Percentiles rank a stretch among this genome's conserved stretches.
These are phyloP conservation scores for Salticus scenicus DNA, from an alignment of 2,888 invertebrate species.

Conservation along the genomic window DNA sequence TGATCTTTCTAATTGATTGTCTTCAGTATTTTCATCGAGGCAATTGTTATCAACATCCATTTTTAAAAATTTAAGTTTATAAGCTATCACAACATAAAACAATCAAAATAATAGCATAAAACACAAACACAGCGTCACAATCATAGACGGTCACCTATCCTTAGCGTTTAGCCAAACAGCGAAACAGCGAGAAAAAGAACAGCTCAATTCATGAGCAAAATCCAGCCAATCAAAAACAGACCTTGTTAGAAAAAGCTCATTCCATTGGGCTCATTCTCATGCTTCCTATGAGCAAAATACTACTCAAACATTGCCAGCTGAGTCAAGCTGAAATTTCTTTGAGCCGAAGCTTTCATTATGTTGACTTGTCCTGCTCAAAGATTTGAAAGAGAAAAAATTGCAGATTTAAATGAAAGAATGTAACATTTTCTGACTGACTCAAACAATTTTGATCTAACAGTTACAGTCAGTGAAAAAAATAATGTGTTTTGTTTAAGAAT, in stretches of 20 bases:
- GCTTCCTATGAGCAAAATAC: slow-evolving; percentile 15
- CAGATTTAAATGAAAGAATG: too few relatives aligned
- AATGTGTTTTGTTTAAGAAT: too few relatives aligned
- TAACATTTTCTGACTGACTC: too few relatives aligned
- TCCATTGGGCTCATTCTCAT: slow-evolving; percentile 28
- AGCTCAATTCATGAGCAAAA: not conserved
- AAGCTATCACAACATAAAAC: too few relatives aligned
- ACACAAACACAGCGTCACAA: not conserved
- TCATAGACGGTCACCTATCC: not conserved
- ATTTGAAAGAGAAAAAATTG: too few relatives aligned
- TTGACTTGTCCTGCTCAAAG: not conserved
- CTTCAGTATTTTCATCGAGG: slow-evolving; percentile 28
- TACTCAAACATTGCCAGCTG: slow-evolving; percentile 15
- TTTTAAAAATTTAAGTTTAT: not conserved
- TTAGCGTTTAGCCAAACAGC: too few relatives aligned
- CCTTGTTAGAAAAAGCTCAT: not conserved
- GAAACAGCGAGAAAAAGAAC: not conserved
- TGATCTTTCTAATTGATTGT: slow-evolving; percentile 34
- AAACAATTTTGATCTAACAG: too few relatives aligned
- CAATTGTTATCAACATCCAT: slow-evolving; percentile 40
- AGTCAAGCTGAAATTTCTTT: slow-evolving; percentile 37
- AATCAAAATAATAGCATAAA: not conserved
- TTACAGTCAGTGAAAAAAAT: too few relatives aligned
- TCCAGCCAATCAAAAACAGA: not conserved
- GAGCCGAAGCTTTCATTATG: slow-evolving; percentile 19